Base-by-base conservation (phyloP, 2,888 invertebrate species). In the Caenorhabditis japonica region DNA sequence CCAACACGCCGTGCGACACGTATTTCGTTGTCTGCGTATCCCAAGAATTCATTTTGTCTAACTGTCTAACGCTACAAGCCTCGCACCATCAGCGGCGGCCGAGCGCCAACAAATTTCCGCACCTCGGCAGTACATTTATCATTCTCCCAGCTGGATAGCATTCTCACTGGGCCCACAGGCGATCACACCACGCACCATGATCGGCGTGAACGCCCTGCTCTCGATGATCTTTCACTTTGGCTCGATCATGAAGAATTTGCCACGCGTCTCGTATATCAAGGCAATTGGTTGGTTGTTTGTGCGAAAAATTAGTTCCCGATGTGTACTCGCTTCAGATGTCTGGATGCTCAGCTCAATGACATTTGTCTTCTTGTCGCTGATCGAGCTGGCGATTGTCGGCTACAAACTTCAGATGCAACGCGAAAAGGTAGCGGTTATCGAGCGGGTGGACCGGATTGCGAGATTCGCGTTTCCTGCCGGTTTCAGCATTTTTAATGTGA, bases 141-240 rank as follows among this genome's bases (percentile, higher is more conserved):
- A 4, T 17, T 25, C 76, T 72, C 58, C 56, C 43, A 80, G 80
- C 38, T 82, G 82, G 82, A 73, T 82, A 21, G 76, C 81, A 5
- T 82, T 82, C 56, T 70, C 80, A 1, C 69, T 82, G n/a, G 82
- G 82, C 4, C 77, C 79, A 4, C 75, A 77, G 43, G 79, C 81
- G 4, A 79, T 82, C 47, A 79, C 82, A 5, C 81, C 82, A 12
- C 49, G 82, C n/a, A 82, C 82, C 3, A 81, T 81, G 81, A 75
- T 82, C 12, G 82, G 82, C 3, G 82, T 82, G 30, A 82, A 82
- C 44, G 77, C 82, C 0, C 49, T 82, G n/a, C 75, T 82, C 4
- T 81, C 82, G 8, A 80, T 82, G 81, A 81, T 82, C 17, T 80
- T 82, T 49, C 80, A 80, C 52, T 82, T 82, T 30, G 82, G 82